These are phyloP conservation scores for Cettia cetti DNA, from an alignment of 2,113 vertebrate species.

Conservation along the genomic window DNA sequence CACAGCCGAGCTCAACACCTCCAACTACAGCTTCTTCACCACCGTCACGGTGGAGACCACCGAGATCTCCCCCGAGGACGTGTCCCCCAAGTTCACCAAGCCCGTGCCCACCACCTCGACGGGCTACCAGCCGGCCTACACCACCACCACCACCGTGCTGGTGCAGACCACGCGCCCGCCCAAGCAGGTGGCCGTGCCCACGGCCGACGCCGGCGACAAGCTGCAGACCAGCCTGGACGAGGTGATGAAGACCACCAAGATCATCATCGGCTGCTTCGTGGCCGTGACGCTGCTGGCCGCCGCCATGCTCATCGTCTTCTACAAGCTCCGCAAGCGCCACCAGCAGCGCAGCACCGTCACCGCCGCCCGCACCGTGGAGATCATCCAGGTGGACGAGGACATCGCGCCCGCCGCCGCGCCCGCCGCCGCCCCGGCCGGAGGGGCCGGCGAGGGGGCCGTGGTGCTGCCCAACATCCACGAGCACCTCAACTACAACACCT, in stretches of 20 bases:
- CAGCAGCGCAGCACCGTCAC: constrained; percentile 93
- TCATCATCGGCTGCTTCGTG: constrained; percentile 98
- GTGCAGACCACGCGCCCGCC: constrained; percentile 89
- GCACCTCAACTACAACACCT: constrained; percentile 94
- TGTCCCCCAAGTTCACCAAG: constrained; percentile 84
- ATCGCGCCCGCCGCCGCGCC: constrained; percentile 71
- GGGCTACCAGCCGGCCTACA: constrained; percentile 93
- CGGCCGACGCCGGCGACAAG: constrained; percentile 77
- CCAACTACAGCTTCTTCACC: constrained; percentile 96
- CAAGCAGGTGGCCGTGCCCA: constrained; percentile 83
- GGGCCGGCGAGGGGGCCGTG: constrained; percentile 85
- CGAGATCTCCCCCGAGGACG: constrained; percentile 85
- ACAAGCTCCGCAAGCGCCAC: constrained; percentile 96
- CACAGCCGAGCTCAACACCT: constrained; percentile 95
- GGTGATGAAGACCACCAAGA: constrained; percentile 99
- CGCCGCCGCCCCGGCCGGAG: constrained; percentile 64
- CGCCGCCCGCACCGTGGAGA: constrained; percentile 90
- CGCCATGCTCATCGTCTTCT: constrained; percentile 96
- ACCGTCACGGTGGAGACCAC: constrained; percentile 94
- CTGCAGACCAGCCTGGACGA: constrained; percentile 92
- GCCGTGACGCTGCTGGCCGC: constrained; percentile 93
- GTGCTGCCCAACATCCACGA: constrained; percentile 86
- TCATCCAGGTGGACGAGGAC: constrained; percentile 93
- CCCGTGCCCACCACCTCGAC: constrained; percentile 88
- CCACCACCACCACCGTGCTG: constrained; percentile 92